These are phyloP conservation scores for Platyrinchus mystaceus DNA, from an alignment of 2,797 vertebrate species.

Conservation along the genomic window DNA sequence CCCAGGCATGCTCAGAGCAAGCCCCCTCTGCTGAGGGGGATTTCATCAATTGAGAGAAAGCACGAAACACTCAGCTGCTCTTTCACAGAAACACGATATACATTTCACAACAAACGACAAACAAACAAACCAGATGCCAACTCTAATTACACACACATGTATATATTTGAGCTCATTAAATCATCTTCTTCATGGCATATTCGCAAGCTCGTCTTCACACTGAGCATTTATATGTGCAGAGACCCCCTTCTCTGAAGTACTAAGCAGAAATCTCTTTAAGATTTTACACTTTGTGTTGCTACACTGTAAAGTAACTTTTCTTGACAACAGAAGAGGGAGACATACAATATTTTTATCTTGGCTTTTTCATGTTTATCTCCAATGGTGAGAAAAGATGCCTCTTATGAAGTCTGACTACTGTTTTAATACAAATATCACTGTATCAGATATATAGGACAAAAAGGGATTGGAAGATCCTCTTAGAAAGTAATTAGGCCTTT, in stretches of 20 bases:
- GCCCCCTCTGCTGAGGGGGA: neutral
- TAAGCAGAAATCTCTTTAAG: neutral
- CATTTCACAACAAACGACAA: neutral
- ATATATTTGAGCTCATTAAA: slow-evolving; percentile 21
- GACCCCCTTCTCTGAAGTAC: neutral
- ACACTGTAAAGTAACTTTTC: neutral
- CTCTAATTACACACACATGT: neutral
- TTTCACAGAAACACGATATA: neutral
- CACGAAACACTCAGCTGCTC: neutral
- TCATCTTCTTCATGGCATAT: neutral
- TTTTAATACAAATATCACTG: neutral
- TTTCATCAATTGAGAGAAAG: neutral
- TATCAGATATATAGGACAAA: neutral
- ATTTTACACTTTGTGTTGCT: neutral
- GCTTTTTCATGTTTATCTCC: neutral
- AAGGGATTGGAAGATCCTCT: neutral
- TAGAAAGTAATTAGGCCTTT: neutral
- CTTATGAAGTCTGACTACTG: neutral
- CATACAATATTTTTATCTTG: neutral
- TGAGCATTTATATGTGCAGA: neutral
- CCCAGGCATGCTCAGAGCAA: neutral
- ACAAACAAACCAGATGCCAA: neutral
- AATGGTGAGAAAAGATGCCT: neutral
- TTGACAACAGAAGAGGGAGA: neutral
- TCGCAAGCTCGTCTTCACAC: neutral